Conservation (phyloP, 2,888 invertebrate species). For the Acrobasis suavella region DNA sequence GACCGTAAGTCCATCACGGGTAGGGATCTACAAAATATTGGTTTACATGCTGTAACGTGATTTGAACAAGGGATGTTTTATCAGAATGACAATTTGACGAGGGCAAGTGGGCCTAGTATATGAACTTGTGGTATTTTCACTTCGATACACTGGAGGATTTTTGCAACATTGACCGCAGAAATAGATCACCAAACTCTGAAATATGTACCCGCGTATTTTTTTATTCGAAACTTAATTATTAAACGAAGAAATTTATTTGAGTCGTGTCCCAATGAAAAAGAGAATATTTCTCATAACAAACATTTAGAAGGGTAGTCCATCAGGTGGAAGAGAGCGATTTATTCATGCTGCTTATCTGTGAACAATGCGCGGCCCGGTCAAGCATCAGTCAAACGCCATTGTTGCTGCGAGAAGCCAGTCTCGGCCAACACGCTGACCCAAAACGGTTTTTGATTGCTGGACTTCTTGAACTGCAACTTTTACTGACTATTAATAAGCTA, state of each 20-base stretch:
- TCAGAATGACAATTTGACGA: constrained; percentile 63
- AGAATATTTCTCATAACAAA: constrained; percentile 50
- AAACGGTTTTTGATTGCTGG: background rate
- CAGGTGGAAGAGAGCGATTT: constrained; percentile 57
- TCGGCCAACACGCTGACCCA: constrained; percentile 2
- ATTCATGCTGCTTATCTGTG: constrained; percentile 70
- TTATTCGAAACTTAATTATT: constrained; percentile 27
- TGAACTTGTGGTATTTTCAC: constrained; percentile 60
- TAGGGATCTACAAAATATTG: constrained; percentile 54
- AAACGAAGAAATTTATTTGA: constrained; percentile 35
- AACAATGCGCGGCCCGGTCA: constrained; percentile 60
- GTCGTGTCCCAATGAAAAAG: constrained; percentile 42
- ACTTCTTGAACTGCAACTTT: background rate
- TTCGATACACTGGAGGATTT: constrained; percentile 54
- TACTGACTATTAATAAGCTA: too few species aligned
- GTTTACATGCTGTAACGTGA: constrained; percentile 62
- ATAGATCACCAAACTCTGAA: background rate
- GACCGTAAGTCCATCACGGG: constrained; percentile 49
- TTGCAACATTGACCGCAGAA: constrained; percentile 38
- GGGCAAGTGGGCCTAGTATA: constrained; percentile 40
- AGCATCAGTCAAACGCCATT: constrained; percentile 57
- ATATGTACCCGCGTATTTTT: background rate
- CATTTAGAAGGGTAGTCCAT: constrained; percentile 53
- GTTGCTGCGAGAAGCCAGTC: constrained; percentile 32
- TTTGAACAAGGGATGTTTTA: constrained; percentile 59